Evolutionary conservation across 1,140 invertebrate species (phyloP).

Genomic region (Teleogryllus occipitalis): DNA sequence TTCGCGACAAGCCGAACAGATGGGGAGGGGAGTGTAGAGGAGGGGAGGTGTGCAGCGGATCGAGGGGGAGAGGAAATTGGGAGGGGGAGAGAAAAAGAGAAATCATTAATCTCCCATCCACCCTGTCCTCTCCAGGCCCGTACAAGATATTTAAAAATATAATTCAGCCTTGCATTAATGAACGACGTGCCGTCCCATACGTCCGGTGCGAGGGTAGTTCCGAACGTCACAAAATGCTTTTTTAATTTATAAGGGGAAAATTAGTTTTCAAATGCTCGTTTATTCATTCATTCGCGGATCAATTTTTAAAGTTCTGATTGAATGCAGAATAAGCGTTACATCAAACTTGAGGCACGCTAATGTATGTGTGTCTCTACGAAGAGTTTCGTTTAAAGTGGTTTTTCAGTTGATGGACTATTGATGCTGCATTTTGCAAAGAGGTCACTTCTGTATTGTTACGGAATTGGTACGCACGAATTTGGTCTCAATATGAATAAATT

Average conservation of each 20-base stretch:
- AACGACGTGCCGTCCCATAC: neutral
- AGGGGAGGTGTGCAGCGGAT: neutral
- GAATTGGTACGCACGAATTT: no score
- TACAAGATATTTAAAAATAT: constrained; percentile 6
- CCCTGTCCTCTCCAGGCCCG: neutral
- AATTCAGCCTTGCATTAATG: neutral
- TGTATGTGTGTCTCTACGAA: no score
- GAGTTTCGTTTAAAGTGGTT: no score
- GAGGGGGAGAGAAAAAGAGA: neutral
- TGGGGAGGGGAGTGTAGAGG: neutral
- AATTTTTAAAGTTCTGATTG: neutral
- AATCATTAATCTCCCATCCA: constrained; percentile 4
- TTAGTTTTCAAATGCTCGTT: neutral
- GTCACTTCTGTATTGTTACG: no score
- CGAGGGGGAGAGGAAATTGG: neutral
- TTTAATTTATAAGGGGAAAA: neutral
- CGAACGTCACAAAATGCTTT: neutral
- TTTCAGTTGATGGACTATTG: no score
- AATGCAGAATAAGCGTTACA: neutral
- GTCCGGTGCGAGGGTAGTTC: neutral
- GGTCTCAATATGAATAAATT: no score
- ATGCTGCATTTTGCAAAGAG: no score
- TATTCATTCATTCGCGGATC: neutral
- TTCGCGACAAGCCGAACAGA: neutral
- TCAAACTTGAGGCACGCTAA: neutral